These are phyloP conservation scores for Hedychridium roseum DNA, from an alignment of 2,888 invertebrate species.

Conservation along the genomic window DNA sequence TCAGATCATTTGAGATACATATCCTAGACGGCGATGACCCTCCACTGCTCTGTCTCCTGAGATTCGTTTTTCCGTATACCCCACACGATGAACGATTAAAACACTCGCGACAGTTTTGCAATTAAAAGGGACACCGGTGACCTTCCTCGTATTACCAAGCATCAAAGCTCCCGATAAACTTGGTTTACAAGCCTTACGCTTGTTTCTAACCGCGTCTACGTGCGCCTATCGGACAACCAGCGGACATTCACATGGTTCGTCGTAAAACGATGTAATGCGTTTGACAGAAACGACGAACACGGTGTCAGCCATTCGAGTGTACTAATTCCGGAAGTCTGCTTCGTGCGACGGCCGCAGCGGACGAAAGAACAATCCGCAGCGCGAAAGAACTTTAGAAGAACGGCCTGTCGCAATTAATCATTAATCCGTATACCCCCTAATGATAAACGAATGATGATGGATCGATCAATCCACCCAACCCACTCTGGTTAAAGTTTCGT, in stretches of 20 bases:
- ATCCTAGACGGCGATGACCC: not conserved
- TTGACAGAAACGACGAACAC: conserved; percentile 31
- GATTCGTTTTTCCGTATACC: too few relatives aligned
- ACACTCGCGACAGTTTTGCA: conserved; percentile 24
- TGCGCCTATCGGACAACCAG: conserved; percentile 3
- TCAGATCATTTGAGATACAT: conserved; percentile 23
- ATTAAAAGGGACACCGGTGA: conserved; percentile 25
- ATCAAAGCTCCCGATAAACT: conserved; percentile 18
- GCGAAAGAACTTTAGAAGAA: conserved; percentile 21
- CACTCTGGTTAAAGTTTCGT: too few relatives aligned
- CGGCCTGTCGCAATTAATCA: too few relatives aligned
- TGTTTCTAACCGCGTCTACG: conserved; percentile 9
- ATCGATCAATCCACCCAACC: too few relatives aligned
- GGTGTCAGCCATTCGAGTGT: conserved; percentile 43
- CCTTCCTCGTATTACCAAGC: conserved; percentile 20
- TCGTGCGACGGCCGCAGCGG: conserved; percentile 18
- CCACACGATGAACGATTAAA: conserved; percentile 24
- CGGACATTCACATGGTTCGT: conserved; percentile 33
- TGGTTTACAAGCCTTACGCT: not conserved
- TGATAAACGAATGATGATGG: too few relatives aligned
- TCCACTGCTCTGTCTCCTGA: not conserved
- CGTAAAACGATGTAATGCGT: conserved; percentile 13
- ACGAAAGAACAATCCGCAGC: conserved; percentile 9
- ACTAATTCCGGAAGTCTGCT: conserved; percentile 28
- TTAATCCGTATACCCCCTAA: too few relatives aligned